Evolutionary conservation across 2,113 vertebrate genomes (phyloP), one percentile per base, ranked within the genome.

Genomic region (Aegotheles bennettii): DNA sequence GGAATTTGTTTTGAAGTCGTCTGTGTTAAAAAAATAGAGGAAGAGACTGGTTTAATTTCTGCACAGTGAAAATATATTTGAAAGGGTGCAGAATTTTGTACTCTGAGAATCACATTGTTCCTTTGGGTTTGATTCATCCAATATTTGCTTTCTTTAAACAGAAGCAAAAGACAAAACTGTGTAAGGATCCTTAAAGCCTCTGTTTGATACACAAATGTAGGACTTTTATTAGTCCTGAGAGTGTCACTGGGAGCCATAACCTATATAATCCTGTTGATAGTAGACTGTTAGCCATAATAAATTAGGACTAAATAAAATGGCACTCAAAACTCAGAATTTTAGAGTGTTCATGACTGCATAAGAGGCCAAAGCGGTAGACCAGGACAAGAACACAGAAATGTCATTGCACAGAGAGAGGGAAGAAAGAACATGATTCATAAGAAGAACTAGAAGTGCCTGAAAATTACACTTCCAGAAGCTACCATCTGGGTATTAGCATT

Each of bases 381-480:
- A 92, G 54, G 19, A 61, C 21, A 86, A 69, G 42, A 74, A 91
- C 42, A 51, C 23, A 47, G 59, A 89, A 94, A 94, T 85, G 38
- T 60, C 63, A 63, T 79, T 83, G 31, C 53, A 78, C 1, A 38
- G 31, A 17, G 74, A 92, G 19, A 74, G 7, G 33, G 33, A 77
- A 67, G 43, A 93, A 91, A 59, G 50, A 45, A 54, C 17, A 20
- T 56, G 56, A 93, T 92, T 90, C 89, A 89, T 38, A 84, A 68
- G 54, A 89, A 89, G 67, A 84, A 86, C 42, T 76, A 6, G 48
- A 90, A 95, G 42, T 80, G 36, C 50, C 50, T 67, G 82, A 40
- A 85, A 82, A 87, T 68, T 61, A 76, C 43, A 68, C 14, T 70
- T 95, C 59, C 56, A 74, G 60, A 88, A 93, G 10, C 50, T 60